A percentile compares a stretch with the other conserved stretches of the same genome.
phyloP scores from a whole-genome alignment of 2,113 vertebrate genomes.

The Procavia capensis region DNA sequence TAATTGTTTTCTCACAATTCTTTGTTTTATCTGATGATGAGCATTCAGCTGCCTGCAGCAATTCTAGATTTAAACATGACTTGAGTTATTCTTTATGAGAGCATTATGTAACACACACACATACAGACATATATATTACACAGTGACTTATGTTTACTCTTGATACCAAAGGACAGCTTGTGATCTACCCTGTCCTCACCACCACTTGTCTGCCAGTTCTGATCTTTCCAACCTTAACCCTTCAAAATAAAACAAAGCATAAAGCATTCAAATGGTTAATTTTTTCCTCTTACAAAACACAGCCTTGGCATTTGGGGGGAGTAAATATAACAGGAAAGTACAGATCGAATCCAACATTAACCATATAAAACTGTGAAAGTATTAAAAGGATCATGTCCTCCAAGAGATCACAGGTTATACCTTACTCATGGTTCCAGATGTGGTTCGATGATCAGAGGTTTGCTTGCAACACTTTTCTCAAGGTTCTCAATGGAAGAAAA shows the following conservation, averaged over 20 bases:
- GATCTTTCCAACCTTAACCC: background rate
- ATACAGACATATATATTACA: background rate
- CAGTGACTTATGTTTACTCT: background rate
- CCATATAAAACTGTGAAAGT: background rate
- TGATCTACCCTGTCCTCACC: background rate
- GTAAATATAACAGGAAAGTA: background rate
- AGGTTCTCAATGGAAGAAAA: constrained; percentile 19
- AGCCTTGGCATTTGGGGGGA: background rate
- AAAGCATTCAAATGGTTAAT: background rate
- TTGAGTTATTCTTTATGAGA: background rate
- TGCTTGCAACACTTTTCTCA: constrained; percentile 9
- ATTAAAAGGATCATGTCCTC: background rate
- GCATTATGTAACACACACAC: background rate
- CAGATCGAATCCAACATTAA: background rate
- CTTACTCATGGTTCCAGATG: background rate
- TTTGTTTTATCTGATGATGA: background rate
- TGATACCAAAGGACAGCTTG: background rate
- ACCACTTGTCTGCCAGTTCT: background rate
- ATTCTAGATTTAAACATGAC: background rate
- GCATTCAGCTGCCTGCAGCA: background rate
- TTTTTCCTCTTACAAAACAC: background rate
- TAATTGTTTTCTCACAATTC: background rate
- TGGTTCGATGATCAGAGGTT: background rate
- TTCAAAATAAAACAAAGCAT: constrained; percentile 13
- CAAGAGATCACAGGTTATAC: background rate